These are phyloP conservation scores for Atrichornis clamosus DNA, from an alignment of 2,113 vertebrate genomes.

Conservation along the genomic window DNA sequence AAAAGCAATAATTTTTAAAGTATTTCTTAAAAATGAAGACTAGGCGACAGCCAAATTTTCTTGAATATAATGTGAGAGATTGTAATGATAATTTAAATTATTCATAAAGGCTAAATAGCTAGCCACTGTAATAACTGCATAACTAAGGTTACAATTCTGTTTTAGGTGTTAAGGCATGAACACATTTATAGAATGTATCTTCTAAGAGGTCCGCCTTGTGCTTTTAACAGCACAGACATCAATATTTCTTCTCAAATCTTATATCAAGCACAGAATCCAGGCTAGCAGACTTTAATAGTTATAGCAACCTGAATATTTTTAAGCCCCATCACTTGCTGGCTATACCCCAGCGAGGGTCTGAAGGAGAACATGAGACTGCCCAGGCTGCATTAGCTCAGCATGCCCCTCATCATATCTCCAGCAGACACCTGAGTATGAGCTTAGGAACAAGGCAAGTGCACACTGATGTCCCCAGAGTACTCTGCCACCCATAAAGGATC, in stretches of 20 bases:
- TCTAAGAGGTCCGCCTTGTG: not conserved
- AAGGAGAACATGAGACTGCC: not conserved
- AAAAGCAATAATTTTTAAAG: not conserved
- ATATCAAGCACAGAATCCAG: not conserved
- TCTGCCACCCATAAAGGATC: not conserved
- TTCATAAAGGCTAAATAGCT: not conserved
- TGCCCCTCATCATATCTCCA: not conserved
- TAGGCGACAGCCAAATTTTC: not conserved
- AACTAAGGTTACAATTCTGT: not conserved
- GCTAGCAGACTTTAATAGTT: not conserved
- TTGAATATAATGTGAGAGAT: not conserved
- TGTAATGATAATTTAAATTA: not conserved
- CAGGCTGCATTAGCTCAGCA: not conserved
- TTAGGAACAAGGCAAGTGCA: not conserved
- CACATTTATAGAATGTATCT: not conserved
- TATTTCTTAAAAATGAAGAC: not conserved
- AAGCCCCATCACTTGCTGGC: not conserved
- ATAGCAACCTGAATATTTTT: not conserved
- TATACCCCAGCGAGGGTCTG: accelerated
- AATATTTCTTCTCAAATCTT: not conserved
- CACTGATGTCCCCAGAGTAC: not conserved
- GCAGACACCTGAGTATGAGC: accelerated
- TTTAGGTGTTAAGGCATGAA: not conserved
- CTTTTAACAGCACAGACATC: not conserved
- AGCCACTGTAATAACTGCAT: not conserved